Percentiles rank a stretch among this genome's conserved stretches.
Evolutionary conservation across 2,113 vertebrate species (phyloP).

Genomic region (Uria aalge): DNA sequence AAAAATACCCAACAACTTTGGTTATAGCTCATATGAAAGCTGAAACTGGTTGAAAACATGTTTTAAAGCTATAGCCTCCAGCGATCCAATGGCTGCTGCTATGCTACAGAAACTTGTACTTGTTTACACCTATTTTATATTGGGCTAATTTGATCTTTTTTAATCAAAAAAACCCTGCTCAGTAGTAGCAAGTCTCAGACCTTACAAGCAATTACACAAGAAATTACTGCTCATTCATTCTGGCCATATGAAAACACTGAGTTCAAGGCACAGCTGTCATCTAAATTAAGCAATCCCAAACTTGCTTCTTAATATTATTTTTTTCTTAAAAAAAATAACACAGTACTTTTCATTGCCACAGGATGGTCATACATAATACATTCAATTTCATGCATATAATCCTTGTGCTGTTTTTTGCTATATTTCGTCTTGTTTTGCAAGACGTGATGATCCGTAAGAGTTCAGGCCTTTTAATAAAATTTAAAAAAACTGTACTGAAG

Average conservation of each 20-base stretch:
- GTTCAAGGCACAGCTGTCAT: neutral
- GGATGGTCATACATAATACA: neutral
- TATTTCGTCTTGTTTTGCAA: neutral
- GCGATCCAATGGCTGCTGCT: neutral
- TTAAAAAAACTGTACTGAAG: neutral
- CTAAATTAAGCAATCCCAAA: neutral
- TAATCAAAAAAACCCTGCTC: neutral
- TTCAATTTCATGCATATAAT: neutral
- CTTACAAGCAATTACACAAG: neutral
- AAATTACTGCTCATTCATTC: neutral
- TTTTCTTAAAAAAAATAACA: neutral
- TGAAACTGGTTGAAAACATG: neutral
- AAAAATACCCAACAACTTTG: neutral
- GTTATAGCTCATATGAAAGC: neutral
- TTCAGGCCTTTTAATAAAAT: neutral
- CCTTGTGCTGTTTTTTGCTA: neutral
- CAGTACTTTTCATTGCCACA: neutral
- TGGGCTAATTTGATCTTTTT: neutral
- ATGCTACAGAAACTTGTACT: neutral
- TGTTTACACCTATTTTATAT: neutral
- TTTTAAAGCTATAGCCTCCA: neutral
- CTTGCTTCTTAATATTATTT: neutral
- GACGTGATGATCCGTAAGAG: neutral
- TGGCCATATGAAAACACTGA: neutral
- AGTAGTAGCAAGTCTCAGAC: neutral